Evolutionary conservation across 2,888 invertebrate species (phyloP), one percentile per base, ranked within the genome.

Genomic region (Tinea trinotella): DNA sequence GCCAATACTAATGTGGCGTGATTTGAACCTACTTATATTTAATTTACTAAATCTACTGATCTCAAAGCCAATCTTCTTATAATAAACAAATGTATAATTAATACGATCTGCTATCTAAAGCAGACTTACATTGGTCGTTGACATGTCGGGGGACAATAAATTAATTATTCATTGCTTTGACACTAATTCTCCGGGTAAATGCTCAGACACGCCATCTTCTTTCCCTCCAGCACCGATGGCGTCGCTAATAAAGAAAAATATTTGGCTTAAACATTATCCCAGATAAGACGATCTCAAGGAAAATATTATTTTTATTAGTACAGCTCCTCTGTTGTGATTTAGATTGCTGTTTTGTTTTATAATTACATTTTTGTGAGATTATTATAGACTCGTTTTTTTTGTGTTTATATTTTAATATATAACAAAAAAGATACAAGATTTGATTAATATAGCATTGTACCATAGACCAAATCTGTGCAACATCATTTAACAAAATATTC

Each of bases 111-210:
- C n/a, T 7, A 30, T 30, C 30, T 30, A n/a, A 30, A 2, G 30
- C 30, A 30, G 30, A 30, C 30, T 22, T 35, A 35, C 3, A 40
- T 1, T 15, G 40, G 46, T 17, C 19, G 53, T 53, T 52, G 53
- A 53, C 53, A 40, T 53, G 46, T 35, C 35, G 34, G 49, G 20
- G 7, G 52, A n/a, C 19, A 35, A 55, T 55, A 55, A 55, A 55
- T 55, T 55, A 48, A 53, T n/a, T 55, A 55, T 55, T 55, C 53
- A 55, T 13, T 18, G 55, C 46, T 52, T 17, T 46, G 19, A 35
- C 34, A 55, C 18, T 55, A 55, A 55, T 55, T 20, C 55, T 9
- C 36, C 10, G 18, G 17, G 24, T 52, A 46, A 53, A 55, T 55
- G 53, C 48, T 15, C 34, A 46, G 48, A 44, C 55, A 55, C 55